Base-by-base conservation (phyloP, 1,140 invertebrate species). In the Paraescarpia echinospica region DNA sequence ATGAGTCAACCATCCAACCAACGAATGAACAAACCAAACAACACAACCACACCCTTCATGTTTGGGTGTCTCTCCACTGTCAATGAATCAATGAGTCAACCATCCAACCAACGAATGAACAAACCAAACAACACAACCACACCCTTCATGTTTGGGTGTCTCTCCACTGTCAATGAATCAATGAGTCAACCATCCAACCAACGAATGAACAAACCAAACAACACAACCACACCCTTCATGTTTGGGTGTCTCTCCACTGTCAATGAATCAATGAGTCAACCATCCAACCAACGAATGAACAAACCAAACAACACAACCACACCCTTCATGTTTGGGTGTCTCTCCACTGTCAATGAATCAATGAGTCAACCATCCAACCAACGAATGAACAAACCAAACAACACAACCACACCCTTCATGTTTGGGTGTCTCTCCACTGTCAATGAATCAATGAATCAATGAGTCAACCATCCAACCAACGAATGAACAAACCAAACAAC, bases 131-230 rank as follows among this genome's bases (percentile, higher is more conserved):
- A 96, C 6, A 98, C 96, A 35, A 99, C 97, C 1, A 99, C 97
- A 0, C 96, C 95, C 96, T 99, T 99, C 98, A 99, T 99, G 92
- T 98, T 98, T 0, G 98, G 97, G 97, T 99, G 98, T 93, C 97
- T 97, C 90, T 97, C 96, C 92, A 96, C 96, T 96, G 92, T 33
- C 95, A 94, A 35, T 12, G 14, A 90, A 90, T 35, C 33, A 90
- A 18, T 35, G 6, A 33, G n/a, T 77, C 27, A 77, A 77, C 22
- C 34, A 90, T 4, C 34, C 34, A 33, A 5, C 89, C 34, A 33
- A 14, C 8, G n/a, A 33, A 12, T 12, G 4, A 41, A 12, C 41
- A 4, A 41, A 41, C 41, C 41, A 41, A 41, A n/a, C 59, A 97
- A 96, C 6, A 98, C 96, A 35, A 99, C 97, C 1, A 99, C 97